Evolutionary conservation across 2,888 invertebrate genomes (phyloP).

Genomic region (Tenthredo distinguenda): DNA sequence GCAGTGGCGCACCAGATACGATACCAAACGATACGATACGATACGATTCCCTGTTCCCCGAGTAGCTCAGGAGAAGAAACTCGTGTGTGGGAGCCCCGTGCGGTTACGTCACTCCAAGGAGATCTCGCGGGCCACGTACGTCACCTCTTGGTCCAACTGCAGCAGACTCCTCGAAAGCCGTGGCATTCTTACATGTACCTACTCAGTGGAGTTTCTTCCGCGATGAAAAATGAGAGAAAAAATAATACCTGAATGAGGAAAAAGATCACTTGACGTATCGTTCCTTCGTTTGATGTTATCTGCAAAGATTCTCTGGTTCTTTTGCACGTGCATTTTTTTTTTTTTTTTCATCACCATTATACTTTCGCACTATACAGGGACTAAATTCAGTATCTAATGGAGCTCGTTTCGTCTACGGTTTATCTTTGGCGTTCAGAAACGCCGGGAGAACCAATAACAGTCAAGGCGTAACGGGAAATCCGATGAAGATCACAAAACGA

Average conservation of each 20-base stretch:
- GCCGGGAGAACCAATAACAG: conserved; percentile 32
- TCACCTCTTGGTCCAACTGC: conserved; percentile 38
- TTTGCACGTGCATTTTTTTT: neutral
- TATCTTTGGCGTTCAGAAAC: neutral
- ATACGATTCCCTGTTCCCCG: neutral
- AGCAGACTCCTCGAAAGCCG: conserved; percentile 25
- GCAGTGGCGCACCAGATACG: conserved; percentile 41
- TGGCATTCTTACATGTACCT: conserved; percentile 37
- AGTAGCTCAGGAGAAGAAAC: conserved; percentile 1
- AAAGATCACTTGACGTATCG: neutral
- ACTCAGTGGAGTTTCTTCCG: conserved; percentile 11
- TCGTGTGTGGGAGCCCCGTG: conserved; percentile 28
- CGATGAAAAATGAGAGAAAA: neutral
- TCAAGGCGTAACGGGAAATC: conserved; percentile 39
- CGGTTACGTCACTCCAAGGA: conserved; percentile 25
- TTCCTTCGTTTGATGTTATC: neutral
- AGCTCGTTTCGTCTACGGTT: conserved; percentile 10
- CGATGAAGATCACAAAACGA: conserved; percentile 45
- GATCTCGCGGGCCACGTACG: conserved; percentile 30
- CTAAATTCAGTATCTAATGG: neutral
- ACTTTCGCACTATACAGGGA: neutral
- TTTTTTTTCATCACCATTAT: neutral
- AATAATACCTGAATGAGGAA: neutral
- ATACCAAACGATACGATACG: conserved; percentile 7
- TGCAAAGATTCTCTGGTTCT: neutral